Percentiles rank a stretch among this genome's conserved stretches.
Conservation (phyloP, 2,113 vertebrate genomes). For the Connochaetes taurinus region DNA sequence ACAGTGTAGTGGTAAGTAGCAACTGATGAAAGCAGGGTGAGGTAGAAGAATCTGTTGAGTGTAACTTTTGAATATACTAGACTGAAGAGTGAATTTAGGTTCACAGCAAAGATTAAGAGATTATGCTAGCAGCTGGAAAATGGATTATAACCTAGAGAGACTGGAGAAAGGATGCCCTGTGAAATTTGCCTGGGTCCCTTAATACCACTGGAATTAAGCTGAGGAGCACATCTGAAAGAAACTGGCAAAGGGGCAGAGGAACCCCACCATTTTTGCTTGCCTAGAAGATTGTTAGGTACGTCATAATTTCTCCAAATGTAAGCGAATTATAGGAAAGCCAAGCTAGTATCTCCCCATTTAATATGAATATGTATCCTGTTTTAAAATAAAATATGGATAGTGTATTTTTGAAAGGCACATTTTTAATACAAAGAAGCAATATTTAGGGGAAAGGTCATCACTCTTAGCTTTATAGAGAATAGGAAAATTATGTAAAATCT, state of each 20-base stretch:
- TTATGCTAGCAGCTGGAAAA: neutral
- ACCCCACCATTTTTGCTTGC: neutral
- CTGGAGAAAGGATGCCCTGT: neutral
- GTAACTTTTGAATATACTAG: neutral
- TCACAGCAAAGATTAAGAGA: neutral
- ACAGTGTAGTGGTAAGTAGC: neutral
- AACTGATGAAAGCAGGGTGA: neutral
- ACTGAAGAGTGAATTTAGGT: neutral
- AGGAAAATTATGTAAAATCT: neutral
- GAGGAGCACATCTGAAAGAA: neutral
- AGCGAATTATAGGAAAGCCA: neutral
- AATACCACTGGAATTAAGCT: neutral
- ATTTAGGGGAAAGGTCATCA: neutral
- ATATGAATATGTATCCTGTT: neutral
- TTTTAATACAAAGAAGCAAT: neutral
- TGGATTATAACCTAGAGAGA: neutral
- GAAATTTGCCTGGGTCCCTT: neutral
- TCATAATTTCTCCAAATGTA: neutral
- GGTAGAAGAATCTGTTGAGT: neutral
- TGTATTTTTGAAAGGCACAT: neutral
- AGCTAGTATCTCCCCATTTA: neutral
- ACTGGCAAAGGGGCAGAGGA: neutral
- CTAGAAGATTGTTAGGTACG: neutral
- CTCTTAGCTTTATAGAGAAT: neutral
- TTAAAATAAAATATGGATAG: neutral